These are phyloP conservation scores for Zaprionus ghesquierei DNA, from an alignment of 1,140 invertebrate genomes.

Conservation along the genomic window DNA sequence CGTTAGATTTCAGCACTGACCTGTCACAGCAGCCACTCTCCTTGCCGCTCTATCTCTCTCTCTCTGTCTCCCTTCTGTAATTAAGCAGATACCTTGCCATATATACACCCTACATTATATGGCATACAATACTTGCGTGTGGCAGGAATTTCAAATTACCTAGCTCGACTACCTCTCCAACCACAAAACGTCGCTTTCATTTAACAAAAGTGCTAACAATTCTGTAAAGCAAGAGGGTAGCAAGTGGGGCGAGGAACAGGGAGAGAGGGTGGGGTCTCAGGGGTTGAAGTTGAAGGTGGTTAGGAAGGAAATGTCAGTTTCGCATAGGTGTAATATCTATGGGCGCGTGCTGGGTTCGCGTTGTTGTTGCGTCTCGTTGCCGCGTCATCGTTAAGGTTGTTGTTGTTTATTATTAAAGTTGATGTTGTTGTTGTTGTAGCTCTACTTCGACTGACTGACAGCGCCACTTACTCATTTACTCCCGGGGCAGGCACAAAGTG, in stretches of 20 bases:
- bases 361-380: background rate
- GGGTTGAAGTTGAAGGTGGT: background rate
- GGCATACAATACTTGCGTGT: slow-evolving; percentile 22
- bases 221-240: background rate
- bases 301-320: slow-evolving; percentile 34
- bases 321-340: slow-evolving; percentile 29
- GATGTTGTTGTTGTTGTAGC: background rate
- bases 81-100: background rate
- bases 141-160: slow-evolving; percentile 40
- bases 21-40: slow-evolving; percentile 23
- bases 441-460: slow-evolving; percentile 31
- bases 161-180: background rate
- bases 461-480: slow-evolving; percentile 39
- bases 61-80: background rate
- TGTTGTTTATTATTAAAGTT: too few species aligned
- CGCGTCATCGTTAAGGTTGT: slow-evolving; percentile 1
- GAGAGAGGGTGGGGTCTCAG: background rate
- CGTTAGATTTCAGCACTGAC: slow-evolving; percentile 58
- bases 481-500: background rate
- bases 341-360: slow-evolving; percentile 18
- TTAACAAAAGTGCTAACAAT: slow-evolving; percentile 58
- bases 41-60: background rate
- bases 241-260: background rate
- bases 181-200: slow-evolving; percentile 40
- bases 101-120: background rate